Conservation (phyloP, 2,888 invertebrate species). For the Hemaris fuciformis region DNA sequence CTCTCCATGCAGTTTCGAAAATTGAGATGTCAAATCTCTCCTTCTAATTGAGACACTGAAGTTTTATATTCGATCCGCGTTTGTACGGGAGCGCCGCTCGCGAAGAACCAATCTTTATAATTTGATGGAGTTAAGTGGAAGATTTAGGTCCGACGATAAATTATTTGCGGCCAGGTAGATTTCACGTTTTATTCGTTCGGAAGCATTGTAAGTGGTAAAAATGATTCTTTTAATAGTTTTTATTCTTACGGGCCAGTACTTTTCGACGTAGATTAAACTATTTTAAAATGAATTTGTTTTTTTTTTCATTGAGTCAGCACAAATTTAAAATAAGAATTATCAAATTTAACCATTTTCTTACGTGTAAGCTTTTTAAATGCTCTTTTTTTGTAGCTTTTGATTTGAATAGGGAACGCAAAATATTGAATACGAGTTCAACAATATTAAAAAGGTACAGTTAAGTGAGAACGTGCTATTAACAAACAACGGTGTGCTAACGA, state of each 20-base stretch:
- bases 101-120: constrained; percentile 25
- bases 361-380: no score
- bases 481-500: neutral
- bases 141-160: constrained; percentile 15
- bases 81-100: constrained; percentile 12
- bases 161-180: constrained; percentile 11
- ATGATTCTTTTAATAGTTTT: neutral
- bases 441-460: neutral
- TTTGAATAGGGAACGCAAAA: neutral
- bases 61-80: constrained; percentile 21
- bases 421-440: neutral
- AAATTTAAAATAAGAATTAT: no score
- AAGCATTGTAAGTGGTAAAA: neutral
- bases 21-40: constrained; percentile 40
- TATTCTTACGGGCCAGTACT: neutral
- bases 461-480: neutral
- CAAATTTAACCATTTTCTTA: no score
- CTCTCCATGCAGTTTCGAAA: constrained; percentile 9
- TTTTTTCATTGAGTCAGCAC: no score
- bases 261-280: neutral
- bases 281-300: no score
- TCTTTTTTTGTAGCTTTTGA: no score
- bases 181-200: constrained; percentile 8
- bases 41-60: constrained; percentile 44
- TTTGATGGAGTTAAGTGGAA: constrained; percentile 32